These are phyloP conservation scores for Crenuchus spilurus DNA, from an alignment of 2,797 vertebrate species.

Conservation along the genomic window DNA sequence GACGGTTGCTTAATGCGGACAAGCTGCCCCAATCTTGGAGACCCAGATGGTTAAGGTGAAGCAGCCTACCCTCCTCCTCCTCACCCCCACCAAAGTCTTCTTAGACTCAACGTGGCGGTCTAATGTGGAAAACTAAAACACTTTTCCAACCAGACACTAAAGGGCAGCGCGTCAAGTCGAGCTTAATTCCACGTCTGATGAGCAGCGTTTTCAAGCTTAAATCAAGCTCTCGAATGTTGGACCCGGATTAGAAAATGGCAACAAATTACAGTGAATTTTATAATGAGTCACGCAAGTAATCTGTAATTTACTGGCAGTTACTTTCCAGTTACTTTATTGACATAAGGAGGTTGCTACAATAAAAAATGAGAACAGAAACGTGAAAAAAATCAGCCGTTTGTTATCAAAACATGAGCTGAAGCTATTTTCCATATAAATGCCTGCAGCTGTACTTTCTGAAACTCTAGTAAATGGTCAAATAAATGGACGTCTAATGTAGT, in stretches of 20 bases:
- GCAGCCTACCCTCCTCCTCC: background rate
- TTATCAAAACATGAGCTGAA: conserved; percentile 17
- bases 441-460: conserved; percentile 29
- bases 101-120: conserved; percentile 28
- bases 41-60: conserved; percentile 72
- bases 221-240: background rate
- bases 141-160: conserved; percentile 48
- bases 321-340: conserved; percentile 40
- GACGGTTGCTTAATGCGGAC: conserved; percentile 57
- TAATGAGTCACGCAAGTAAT: conserved; percentile 45
- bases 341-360: conserved; percentile 1
- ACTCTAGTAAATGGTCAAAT: background rate
- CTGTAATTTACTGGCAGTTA: conserved; percentile 42
- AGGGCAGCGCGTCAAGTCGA: conserved; percentile 33
- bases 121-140: conserved; percentile 32
- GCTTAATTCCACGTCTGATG: conserved; percentile 37
- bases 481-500: conserved; percentile 8
- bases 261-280: conserved; percentile 46
- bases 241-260: conserved; percentile 33
- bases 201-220: conserved; percentile 8
- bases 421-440: conserved; percentile 39
- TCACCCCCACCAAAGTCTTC: background rate
- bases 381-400: conserved; percentile 25
- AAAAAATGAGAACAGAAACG: conserved; percentile 2
- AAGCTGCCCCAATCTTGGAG: conserved; percentile 57